Base-by-base conservation (phyloP, 2,888 invertebrate species). In the Eumacrocentrus americanus region DNA sequence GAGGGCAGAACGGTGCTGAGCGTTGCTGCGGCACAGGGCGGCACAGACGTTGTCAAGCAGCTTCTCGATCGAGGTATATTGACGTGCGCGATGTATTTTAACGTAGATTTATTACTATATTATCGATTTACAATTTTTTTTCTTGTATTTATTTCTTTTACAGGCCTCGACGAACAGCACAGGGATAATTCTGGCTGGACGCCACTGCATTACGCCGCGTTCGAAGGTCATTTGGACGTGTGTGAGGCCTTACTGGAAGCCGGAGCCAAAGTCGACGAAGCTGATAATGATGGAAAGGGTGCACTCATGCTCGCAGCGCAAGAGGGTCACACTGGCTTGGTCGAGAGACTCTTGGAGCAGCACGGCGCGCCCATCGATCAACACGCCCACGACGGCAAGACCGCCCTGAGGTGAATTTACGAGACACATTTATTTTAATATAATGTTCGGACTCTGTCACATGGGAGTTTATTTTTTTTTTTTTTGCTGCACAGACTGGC, bases 121-220 rank as follows among this genome's bases (percentile, higher is more conserved):
- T n/a, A 35, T 35, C 40, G 37, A 16, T 48, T 47, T 40, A 9
- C 2, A 12, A 54, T 58, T 2, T 1, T 38, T 34, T n/a, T 6
- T 12, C 14, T 46, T 51, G 18, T 56, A 14, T 22, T 20, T 44
- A 40, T 11, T 52, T 57, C 4, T 57, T n/a, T 40, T n/a, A 12
- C 60, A 83, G 83, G 93, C 0, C 77, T 93, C 47, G 93, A 93
- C 72, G 93, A 93, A 71, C 92, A 92, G 62, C 93, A 93, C 75
- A 84, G 92, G 16, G 98, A 98, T 78, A 95, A 96, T 81, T 92
- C 94, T 0, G 97, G 98, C 0, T 98, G 97, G 98, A 97, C 98
- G 0, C 96, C 98, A 0, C 81, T 98, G 55, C 97, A 98, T 78
- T 97, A 98, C 78, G 91, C 97, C 0, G 94, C 97, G 11, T 97